Evolutionary conservation across 2,888 invertebrate species (phyloP), one percentile per base, ranked within the genome.

Genomic region (Callinectes sapidus): DNA sequence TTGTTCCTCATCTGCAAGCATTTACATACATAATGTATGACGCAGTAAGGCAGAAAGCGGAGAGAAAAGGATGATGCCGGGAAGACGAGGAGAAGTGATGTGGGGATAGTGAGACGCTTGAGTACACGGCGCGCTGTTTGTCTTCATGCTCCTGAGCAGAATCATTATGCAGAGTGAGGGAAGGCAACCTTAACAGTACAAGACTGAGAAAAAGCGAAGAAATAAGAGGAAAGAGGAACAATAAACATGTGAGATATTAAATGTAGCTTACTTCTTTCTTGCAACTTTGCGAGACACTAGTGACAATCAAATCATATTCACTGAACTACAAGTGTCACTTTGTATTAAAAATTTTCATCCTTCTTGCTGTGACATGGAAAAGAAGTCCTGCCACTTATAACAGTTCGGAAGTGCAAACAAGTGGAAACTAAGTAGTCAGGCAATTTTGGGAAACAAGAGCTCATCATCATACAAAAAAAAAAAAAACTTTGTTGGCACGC

Each of bases 11-110:
- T 28, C 28, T 71, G n/a, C 71, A 71, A 71, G 71, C 71, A 71
- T 71, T 71, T 71, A 71, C 71, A 71, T 71, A 71, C 71, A 71
- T 71, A 71, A 71, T 71, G n/a, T 71, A 71, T 28, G 71, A n/a
- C 71, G 71, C 13, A 71, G 71, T 71, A 71, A 71, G 32, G 86
- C 39, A 48, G 48, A 48, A 39, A 86, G 86, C 10, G 86, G n/a
- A 86, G 85, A 86, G 86, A 35, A 86, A 48, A 86, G 86, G 86
- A 86, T 39, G 86, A 32, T 39, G 48, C 23, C 18, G 86, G 39
- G 86, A 32, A n/a, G 48, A 35, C 18, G 86, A n/a, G 32, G 86
- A 1, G 86, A 86, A 48, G 48, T 71, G 71, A 48, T 42, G 48
- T 42, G 48, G n/a, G 86, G 39, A 86, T 23, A 14, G 39, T 42